Evolutionary conservation across 2,797 vertebrate genomes (phyloP), one percentile per base, ranked within the genome.

Genomic region (Bradypus variegatus): DNA sequence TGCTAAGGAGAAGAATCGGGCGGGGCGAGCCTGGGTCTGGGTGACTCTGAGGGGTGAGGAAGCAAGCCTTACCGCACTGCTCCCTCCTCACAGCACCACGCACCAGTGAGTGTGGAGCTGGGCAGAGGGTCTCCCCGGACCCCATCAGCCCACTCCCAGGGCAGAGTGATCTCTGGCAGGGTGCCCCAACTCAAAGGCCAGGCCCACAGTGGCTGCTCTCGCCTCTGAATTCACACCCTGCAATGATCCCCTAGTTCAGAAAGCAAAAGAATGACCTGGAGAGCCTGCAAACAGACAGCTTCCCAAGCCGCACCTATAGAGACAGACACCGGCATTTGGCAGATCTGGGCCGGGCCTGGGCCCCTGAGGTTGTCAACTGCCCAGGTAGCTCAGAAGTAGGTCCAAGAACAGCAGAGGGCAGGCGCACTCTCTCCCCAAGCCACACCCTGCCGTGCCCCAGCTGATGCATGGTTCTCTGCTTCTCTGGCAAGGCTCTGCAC

Each of bases 401-500:
- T 5, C 58, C 36, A 25, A 13, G 14, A n/a, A 41, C 3, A 18
- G 89, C 77, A 53, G 25, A 14, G 19, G 48, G 2, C 29, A 29
- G 25, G 29, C 1, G 70, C 10, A 29, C 5, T 31, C 36, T 23
- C 70, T n/a, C 69, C 41, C 58, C 8, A 9, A 12, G 21, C 7
- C 58, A 41, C 12, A 27, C 19, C 5, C 62, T 58, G 92, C 69
- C 33, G 27, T 6, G 2, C 1, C 5, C 6, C 1, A 5, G 19
- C 50, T 18, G 14, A 41, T 11, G 7, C 5, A 1, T 1, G 19
- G 64, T 21, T 29, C 38, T 41, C 7, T 31, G 33, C 60, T 60
- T 3, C 7, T n/a, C 67, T 60, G 14, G 65, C 5, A 4, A 67
- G 27, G 23, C 0, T 1, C 14, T 27, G 21, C 2, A 3, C 15